Evolutionary conservation across 2,888 invertebrate species (phyloP).

Genomic region (Drosophila ustulata): DNA sequence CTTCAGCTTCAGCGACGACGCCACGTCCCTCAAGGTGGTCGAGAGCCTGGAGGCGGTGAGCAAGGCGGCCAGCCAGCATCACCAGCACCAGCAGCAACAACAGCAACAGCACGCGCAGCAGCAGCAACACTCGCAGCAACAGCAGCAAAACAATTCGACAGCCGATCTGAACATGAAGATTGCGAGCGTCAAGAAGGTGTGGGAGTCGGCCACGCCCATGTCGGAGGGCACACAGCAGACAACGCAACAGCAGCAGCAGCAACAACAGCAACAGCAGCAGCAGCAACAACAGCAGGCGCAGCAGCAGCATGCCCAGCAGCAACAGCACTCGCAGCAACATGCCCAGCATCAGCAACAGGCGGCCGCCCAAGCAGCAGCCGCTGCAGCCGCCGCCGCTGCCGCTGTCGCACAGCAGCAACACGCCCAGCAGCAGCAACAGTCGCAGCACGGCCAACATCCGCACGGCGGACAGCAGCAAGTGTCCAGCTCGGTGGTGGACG

Average conservation of each 20-base stretch:
- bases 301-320: slow-evolving; percentile 42
- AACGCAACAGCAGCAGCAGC: slow-evolving; percentile 38
- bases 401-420: slow-evolving; percentile 16
- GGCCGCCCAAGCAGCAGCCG: slow-evolving; percentile 26
- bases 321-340: slow-evolving; percentile 35
- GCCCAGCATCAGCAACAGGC: slow-evolving; percentile 43
- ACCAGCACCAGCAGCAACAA: slow-evolving; percentile 61
- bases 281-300: slow-evolving; percentile 48
- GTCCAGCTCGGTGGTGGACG: slow-evolving; percentile 64
- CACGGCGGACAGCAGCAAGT: slow-evolving; percentile 64
- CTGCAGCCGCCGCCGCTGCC: slow-evolving; percentile 29
- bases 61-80: slow-evolving; percentile 38
- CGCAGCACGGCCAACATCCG: slow-evolving; percentile 62
- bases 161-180: slow-evolving; percentile 97
- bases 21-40: slow-evolving; percentile 66
- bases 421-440: slow-evolving; percentile 41
- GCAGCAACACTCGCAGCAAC: slow-evolving; percentile 83
- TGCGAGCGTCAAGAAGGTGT: slow-evolving; percentile 94
- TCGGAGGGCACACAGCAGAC: slow-evolving; percentile 83
- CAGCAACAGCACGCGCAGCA: slow-evolving; percentile 69
- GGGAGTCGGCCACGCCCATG: slow-evolving; percentile 90
- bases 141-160: slow-evolving; percentile 91
- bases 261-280: slow-evolving; percentile 44
- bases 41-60: slow-evolving; percentile 83
- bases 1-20: slow-evolving; percentile 91